Evolutionary conservation across 2,797 vertebrate species (phyloP).

Genomic region (Fistularia commersonii): DNA sequence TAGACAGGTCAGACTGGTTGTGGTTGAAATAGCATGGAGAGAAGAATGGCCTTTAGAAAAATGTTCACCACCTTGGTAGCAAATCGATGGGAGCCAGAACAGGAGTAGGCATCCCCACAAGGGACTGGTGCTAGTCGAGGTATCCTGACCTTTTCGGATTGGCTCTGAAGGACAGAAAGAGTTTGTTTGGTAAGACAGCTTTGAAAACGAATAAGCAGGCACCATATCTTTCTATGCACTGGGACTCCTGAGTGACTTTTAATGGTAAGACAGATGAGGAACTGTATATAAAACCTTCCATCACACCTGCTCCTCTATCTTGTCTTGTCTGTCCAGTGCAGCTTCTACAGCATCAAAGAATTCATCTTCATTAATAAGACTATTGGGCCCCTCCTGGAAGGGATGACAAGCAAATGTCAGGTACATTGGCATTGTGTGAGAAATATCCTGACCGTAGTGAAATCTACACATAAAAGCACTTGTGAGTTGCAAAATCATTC

Average conservation of each 20-base stretch:
- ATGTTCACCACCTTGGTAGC: constrained; percentile 78
- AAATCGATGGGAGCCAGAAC: constrained; percentile 83
- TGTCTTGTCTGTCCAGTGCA: constrained; percentile 92
- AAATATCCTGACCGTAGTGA: not conserved
- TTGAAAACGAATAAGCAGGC: no score
- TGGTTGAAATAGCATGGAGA: constrained; percentile 7
- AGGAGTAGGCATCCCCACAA: constrained; percentile 82
- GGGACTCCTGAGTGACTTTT: no score
- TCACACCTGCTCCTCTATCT: constrained; percentile 93
- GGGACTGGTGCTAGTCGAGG: constrained; percentile 79
- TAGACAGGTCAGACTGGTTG: constrained; percentile 1
- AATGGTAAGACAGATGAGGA: not conserved
- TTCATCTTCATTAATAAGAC: constrained; percentile 94
- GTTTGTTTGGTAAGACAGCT: constrained; percentile 8
- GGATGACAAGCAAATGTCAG: constrained; percentile 13
- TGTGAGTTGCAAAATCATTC: not conserved
- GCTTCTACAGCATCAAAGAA: constrained; percentile 97
- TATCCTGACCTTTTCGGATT: constrained; percentile 88
- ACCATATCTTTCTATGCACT: no score
- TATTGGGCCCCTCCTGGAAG: constrained; percentile 84
- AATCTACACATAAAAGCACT: not conserved
- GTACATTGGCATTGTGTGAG: not conserved
- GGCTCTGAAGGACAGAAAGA: constrained; percentile 69
- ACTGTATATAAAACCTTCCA: not conserved
- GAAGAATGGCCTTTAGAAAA: constrained; percentile 9